Evolutionary conservation across 2,797 vertebrate genomes (phyloP), one percentile per base, ranked within the genome.

Genomic region (Coranthus polyacanthus): DNA sequence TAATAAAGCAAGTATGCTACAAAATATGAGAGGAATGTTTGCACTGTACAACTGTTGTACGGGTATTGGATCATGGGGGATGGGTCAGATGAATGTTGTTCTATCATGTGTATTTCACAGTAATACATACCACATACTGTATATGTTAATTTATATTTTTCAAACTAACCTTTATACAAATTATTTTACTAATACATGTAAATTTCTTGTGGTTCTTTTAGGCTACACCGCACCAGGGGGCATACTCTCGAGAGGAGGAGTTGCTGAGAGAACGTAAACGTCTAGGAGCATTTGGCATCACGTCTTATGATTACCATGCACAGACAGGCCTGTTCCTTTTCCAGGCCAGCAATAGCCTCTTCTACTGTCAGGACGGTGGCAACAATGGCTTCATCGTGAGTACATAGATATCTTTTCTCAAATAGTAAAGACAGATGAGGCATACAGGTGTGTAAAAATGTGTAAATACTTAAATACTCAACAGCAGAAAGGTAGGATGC

Each of bases 291-390:
- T 99, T 98, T 6, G 97, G 98, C 18, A 99, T 99, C 87, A 99
- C 98, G 0, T 99, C 98, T 0, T 99, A 99, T 0, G 98, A 99
- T 91, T 98, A 97, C 91, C 98, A 99, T 68, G 87, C 94, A 1
- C 94, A 94, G 73, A 98, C 95, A 0, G 98, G 98, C 83, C 94
- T 98, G 29, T 99, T 99, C 94, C 97, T 99, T 45, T 99, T 99
- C 88, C 98, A 99, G 93, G 98, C 98, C 88, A 98, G 95, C 93
- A 98, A 97, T 79, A 99, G 98, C 90, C 96, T 99, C 79, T 99
- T 98, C 85, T 97, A 98, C 73, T 99, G 97, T 83, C 94, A 95
- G 17, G 98, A 99, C 0, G 97, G 98, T 0, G 96, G 96, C 81
- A 95, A 94, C 89, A 98, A 98, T 0, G 96, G 98, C 17, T 98